Base-by-base conservation (phyloP, 2,888 invertebrate species). In the Drymonia ruficornis region DNA sequence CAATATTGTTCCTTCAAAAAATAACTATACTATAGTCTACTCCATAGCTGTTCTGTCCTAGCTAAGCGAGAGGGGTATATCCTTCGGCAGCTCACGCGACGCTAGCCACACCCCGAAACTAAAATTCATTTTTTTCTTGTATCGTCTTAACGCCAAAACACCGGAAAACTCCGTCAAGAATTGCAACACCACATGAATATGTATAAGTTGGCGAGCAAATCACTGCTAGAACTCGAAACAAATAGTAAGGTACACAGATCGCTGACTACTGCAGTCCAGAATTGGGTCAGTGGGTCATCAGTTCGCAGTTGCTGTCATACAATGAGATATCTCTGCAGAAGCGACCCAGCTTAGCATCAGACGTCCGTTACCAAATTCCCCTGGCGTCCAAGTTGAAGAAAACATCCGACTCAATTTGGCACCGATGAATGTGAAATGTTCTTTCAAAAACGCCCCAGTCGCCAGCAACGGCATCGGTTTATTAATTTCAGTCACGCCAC, bases 261-360 rank as follows among this genome's bases (percentile, higher is more conserved):
- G 74, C 76, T 80, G 78, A 80, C 84, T 89, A 88, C 91, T 87
- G 89, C 91, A 91, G 83, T 84, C 81, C 82, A 84, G 76, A 91
- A 83, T 67, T 84, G 72, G 91, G 91, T 89, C 81, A 91, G 77
- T 87, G 73, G 91, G 91, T 84, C 90, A 87, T 84, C 83, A 83
- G 81, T 83, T 80, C 76, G 71, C 76, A 77, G 80, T 78, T 76
- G 77, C 81, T 83, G 87, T 84, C 89, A 86, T 84, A 89, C 86
- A 88, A 85, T 86, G 89, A 86, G 86, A 86, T 88, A 89, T 87
- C 83, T 83, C 83, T 87, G 87, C 88, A 83, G 86, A 78, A 73
- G 72, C 75, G 75, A 76, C 74, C n/a, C 77, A 80, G 75, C 78
- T 79, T 84, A 80, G 81, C 78, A 87, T 83, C 83, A 79, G 71